Evolutionary conservation across 2,888 invertebrate species (phyloP), one percentile per base, ranked within the genome.

Genomic region (Tubulanus polymorphus): DNA sequence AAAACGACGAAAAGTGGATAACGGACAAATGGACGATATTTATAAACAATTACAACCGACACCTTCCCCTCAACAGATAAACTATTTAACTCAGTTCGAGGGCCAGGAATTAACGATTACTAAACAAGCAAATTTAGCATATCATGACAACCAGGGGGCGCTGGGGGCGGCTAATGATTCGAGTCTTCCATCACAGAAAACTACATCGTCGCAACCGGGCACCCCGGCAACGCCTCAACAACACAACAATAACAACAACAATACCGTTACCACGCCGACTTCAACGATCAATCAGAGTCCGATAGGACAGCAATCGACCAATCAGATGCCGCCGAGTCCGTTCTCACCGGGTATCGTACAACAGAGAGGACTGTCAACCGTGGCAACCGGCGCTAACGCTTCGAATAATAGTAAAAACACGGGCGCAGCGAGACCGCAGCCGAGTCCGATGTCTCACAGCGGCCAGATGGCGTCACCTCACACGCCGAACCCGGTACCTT

Each of bases 41-140:
- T 75, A 74, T 61, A 74, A 75, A 67, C 75, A 76, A 57, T 63
- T 78, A 30, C 78, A 78, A 60, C 93, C 93, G 62, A 93, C 94
- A 71, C 93, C 94, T 65, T 93, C 93, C 63, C 94, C 94, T 56
- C 93, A 93, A 81, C 93, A 93, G 84, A 93, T 94, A 77, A 92
- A 91, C 69, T 94, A 93, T 83, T 86, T 93, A 74, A 93, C 91
- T 83, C 89, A 92, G 69, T 93, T 94, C 80, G 93, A 94, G 84
- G 93, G 93, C 62, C 93, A 94, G 84, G 94, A 94, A 82, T 82
- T 94, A 74, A 93, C 93, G 68, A 94, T 94, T 81, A 93, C 93
- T 78, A 93, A 93, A 80, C 93, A 94, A 81, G 90, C 93, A 49
- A 94, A 94, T 78, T 90, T 91, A 37, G 91, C 91, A 80, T 78